These are phyloP conservation scores for Xestoiulus laeticollis DNA, from an alignment of 2,888 invertebrate species.

Conservation along the genomic window DNA sequence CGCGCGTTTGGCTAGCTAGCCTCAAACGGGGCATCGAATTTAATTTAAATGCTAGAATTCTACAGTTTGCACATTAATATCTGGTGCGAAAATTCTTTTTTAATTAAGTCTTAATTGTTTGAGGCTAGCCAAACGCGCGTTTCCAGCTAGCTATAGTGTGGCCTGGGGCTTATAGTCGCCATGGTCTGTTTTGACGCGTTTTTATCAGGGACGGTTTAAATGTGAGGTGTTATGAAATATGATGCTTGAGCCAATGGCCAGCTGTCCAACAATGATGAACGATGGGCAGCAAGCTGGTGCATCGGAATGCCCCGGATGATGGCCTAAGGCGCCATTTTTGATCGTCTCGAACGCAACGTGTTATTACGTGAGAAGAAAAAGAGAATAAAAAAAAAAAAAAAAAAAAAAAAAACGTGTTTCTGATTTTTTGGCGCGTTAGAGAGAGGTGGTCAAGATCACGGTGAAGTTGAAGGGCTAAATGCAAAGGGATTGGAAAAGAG, in stretches of 20 bases:
- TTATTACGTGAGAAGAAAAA: not conserved
- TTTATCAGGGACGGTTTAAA: no score
- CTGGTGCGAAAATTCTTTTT: no score
- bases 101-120: no score
- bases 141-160: no score
- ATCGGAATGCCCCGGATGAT: not conserved
- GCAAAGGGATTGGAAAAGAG: not conserved
- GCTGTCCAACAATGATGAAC: not conserved
- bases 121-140: no score
- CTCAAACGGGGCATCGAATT: no score
- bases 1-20: no score
- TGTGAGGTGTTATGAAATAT: not conserved
- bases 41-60: no score
- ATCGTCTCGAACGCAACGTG: slow-evolving; percentile 24
- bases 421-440: not conserved
- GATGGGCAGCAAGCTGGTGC: slow-evolving; percentile 1
- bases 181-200: no score
- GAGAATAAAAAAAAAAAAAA: no score
- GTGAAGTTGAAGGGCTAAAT: slow-evolving; percentile 30
- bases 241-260: not conserved
- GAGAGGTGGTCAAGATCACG: slow-evolving; percentile 39
- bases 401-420: slow-evolving; percentile 30
- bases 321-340: not conserved
- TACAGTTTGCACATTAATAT: no score
- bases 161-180: no score